phyloP scores from a whole-genome alignment of 2,888 invertebrate genomes.

The Odontocolon sp. region DNA sequence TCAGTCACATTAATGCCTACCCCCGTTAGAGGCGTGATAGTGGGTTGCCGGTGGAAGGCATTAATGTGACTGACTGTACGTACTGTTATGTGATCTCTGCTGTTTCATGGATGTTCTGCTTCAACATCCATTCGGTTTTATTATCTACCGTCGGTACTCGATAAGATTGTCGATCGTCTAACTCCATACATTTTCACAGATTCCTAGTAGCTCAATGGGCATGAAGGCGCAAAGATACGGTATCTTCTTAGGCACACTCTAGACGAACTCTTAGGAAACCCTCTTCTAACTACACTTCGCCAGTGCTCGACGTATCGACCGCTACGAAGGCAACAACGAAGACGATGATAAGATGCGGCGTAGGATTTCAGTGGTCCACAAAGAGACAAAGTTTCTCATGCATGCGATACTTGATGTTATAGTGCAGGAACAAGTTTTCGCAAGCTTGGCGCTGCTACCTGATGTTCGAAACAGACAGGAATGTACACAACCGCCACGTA shows the following conservation, averaged over 20 bases:
- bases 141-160: constrained; percentile 30
- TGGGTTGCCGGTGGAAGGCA: too few relatives aligned
- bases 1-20: too few relatives aligned
- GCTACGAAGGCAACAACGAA: constrained; percentile 10
- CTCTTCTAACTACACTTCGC: background rate
- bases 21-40: too few relatives aligned
- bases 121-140: constrained; percentile 17
- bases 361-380: background rate
- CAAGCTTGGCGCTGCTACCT: background rate
- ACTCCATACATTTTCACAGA: background rate
- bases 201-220: constrained; percentile 12
- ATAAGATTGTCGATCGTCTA: constrained; percentile 7
- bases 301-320: constrained; percentile 34
- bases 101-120: too few relatives aligned
- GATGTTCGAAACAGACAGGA: constrained; percentile 16
- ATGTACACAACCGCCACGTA: constrained; percentile 1
- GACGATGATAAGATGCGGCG: constrained; percentile 13
- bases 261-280: background rate
- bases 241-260: constrained; percentile 23
- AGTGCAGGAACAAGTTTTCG: constrained; percentile 16
- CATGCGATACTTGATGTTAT: constrained; percentile 7
- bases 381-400: constrained; percentile 12
- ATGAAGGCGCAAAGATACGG: constrained; percentile 20
- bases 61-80: too few relatives aligned
- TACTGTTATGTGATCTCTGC: too few relatives aligned